These are phyloP conservation scores for Mycteria americana DNA, from an alignment of 2,797 vertebrate genomes.

Conservation along the genomic window DNA sequence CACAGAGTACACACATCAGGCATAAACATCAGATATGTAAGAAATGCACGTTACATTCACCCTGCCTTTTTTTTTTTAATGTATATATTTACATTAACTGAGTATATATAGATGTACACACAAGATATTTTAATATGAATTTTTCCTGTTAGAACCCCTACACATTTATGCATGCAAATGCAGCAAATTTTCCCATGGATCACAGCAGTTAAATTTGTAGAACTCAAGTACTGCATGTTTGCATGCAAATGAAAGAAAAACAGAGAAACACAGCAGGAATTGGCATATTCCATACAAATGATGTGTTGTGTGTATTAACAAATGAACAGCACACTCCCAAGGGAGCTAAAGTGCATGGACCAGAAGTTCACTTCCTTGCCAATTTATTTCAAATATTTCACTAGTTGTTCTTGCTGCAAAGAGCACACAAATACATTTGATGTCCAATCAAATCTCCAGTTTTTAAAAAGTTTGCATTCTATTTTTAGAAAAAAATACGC, in stretches of 20 bases:
- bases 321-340: slow-evolving; percentile 33
- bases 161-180: neutral
- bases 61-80: neutral
- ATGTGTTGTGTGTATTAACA: slow-evolving; percentile 26
- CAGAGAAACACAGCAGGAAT: slow-evolving; percentile 39
- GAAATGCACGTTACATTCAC: neutral
- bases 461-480: neutral
- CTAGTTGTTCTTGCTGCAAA: slow-evolving; percentile 10
- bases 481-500: slow-evolving; percentile 11
- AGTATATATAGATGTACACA: neutral
- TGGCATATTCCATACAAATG: slow-evolving; percentile 31
- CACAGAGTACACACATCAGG: neutral
- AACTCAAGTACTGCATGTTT: neutral
- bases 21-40: neutral
- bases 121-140: neutral
- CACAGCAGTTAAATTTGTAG: slow-evolving; percentile 25
- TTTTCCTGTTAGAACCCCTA: neutral
- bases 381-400: slow-evolving; percentile 49
- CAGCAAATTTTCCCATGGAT: neutral
- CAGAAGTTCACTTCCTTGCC: slow-evolving; percentile 41
- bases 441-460: neutral
- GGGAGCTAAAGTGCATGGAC: neutral
- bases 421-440: neutral
- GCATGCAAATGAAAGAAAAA: slow-evolving; percentile 46
- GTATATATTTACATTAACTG: neutral